Conservation (phyloP, 64 coral and sea anemone species). For the Platygyra sinensis region DNA sequence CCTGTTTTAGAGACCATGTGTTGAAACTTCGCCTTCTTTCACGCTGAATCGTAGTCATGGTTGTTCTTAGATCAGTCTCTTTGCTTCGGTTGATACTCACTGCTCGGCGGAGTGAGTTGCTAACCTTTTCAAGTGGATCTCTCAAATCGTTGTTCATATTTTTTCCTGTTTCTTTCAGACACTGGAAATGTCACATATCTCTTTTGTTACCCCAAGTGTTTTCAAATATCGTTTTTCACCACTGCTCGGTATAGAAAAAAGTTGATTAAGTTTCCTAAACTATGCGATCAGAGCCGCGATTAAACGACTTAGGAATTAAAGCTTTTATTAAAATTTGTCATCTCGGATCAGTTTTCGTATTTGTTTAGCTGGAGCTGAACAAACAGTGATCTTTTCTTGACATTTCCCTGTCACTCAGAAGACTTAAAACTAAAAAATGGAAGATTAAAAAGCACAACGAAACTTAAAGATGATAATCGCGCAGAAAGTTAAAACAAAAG, state of each 20-base stretch:
- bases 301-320: slow-evolving; percentile 21
- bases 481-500: too few species aligned
- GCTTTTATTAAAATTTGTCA: background rate
- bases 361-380: background rate
- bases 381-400: background rate
- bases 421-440: background rate
- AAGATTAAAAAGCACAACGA: background rate
- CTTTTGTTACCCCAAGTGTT: background rate
- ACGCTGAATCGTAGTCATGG: slow-evolving; percentile 83
- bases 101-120: slow-evolving; percentile 83
- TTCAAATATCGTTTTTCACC: background rate
- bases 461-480: too few species aligned
- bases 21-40: slow-evolving; percentile 73
- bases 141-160: slow-evolving; percentile 83
- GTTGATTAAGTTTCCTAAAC: background rate
- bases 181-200: background rate
- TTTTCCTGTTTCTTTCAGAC: background rate
- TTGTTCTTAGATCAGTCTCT: slow-evolving; percentile 81
- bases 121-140: slow-evolving; percentile 87
- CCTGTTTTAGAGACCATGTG: slow-evolving; percentile 85
- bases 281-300: background rate
- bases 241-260: background rate
- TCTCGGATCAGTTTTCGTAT: slow-evolving; percentile 1
- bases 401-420: slow-evolving; percentile 9
- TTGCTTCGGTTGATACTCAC: slow-evolving; percentile 86